Evolutionary conservation across 2,888 invertebrate genomes (phyloP).

Genomic region (Cryptocheilus praepositus): DNA sequence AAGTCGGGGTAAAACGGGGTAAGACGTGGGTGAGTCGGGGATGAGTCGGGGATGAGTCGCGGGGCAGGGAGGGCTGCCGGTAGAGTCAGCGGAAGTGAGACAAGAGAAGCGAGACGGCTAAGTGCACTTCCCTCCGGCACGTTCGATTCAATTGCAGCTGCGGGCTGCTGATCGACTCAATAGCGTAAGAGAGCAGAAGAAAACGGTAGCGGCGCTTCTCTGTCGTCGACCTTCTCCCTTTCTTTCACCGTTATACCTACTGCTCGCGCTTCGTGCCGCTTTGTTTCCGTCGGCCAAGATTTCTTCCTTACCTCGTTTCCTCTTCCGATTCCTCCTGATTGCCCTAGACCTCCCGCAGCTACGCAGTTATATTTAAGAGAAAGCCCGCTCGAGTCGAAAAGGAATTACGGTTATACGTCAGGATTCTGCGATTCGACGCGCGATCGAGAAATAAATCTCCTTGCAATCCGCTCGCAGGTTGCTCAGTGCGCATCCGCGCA

Average conservation of each 20-base stretch:
- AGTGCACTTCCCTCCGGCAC: conserved; percentile 60
- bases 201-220: not conserved
- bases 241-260: conserved; percentile 19
- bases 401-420: not conserved
- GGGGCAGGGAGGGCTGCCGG: too few species aligned
- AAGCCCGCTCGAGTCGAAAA: not conserved
- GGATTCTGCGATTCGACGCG: too few species aligned
- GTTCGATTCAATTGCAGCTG: conserved; percentile 64
- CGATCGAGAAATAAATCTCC: too few species aligned
- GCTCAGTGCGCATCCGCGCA: not conserved
- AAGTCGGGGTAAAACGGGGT: too few species aligned
- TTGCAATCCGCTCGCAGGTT: too few species aligned
- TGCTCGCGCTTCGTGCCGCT: conserved; percentile 11
- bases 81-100: conserved; percentile 45
- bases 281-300: conserved; percentile 7
- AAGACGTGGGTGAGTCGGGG: too few species aligned
- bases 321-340: not conserved
- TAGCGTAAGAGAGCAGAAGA: conserved; percentile 23
- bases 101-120: conserved; percentile 59
- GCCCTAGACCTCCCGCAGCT: not conserved
- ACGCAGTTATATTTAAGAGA: too few species aligned
- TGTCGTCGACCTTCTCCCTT: not conserved
- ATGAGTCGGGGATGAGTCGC: too few species aligned
- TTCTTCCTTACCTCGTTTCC: conserved; percentile 14
- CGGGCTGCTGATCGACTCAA: conserved; percentile 54